Evolutionary conservation across 2,113 vertebrate species (phyloP).

Genomic region (Platysteira castanea): DNA sequence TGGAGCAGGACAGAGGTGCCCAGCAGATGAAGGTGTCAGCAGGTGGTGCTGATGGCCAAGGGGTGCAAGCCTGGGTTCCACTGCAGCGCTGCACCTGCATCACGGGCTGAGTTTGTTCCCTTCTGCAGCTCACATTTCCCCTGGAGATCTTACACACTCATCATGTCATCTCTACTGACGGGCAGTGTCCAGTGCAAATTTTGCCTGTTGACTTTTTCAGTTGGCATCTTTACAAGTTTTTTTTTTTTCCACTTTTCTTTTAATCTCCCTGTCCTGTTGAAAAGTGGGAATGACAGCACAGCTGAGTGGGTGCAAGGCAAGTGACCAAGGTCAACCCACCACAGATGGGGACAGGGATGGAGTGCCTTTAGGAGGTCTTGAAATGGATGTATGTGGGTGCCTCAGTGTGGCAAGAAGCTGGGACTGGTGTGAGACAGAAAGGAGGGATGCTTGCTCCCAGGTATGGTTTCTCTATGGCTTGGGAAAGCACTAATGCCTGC

Average conservation of each 20-base stretch:
- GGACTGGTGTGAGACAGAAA: not conserved
- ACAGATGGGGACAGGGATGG: not conserved
- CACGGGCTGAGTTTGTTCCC: not conserved
- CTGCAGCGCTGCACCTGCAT: not conserved
- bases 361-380: not conserved
- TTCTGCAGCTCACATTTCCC: not conserved
- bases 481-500: not conserved
- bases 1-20: not conserved
- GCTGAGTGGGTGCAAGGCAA: not conserved
- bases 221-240: not conserved
- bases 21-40: not conserved
- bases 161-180: not conserved
- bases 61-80: not conserved
- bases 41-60: not conserved
- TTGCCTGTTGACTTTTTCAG: accelerated
- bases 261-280: not conserved
- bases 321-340: not conserved
- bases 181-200: not conserved
- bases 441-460: not conserved
- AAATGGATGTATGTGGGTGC: not conserved
- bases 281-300: not conserved
- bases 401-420: not conserved
- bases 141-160: not conserved
- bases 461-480: accelerated
- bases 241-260: not conserved